A percentile compares a stretch with the other conserved stretches of the same genome.
Conservation (phyloP, 1,140 invertebrate genomes). For the Atta colombica region DNA sequence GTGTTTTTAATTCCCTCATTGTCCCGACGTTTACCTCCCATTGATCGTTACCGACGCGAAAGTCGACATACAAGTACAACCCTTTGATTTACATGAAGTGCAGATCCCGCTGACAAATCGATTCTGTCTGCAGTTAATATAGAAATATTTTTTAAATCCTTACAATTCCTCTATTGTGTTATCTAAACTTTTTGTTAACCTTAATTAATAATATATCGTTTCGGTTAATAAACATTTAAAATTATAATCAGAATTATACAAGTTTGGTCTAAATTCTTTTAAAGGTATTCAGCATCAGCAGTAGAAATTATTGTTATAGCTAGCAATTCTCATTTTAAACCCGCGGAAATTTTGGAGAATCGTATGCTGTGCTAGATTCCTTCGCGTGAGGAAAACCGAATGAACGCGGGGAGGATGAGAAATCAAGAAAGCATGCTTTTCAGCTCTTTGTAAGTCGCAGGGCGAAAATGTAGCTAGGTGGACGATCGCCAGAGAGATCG, state of each 20-base stretch:
- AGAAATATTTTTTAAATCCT: neutral
- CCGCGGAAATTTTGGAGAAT: conserved; percentile 13
- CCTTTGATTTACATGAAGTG: neutral
- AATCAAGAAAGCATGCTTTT: conserved; percentile 40
- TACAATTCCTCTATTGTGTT: neutral
- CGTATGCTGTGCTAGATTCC: conserved; percentile 28
- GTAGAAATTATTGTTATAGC: conserved; percentile 30
- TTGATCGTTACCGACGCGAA: conserved; percentile 32
- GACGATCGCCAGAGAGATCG: conserved; percentile 56
- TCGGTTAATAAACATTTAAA: neutral
- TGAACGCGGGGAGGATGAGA: conserved; percentile 5
- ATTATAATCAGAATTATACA: neutral
- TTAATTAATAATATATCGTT: neutral
- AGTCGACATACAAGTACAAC: conserved; percentile 13
- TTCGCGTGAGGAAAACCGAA: conserved; percentile 35
- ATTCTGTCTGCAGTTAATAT: neutral
- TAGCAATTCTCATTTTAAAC: conserved; percentile 23
- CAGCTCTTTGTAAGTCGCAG: conserved; percentile 30
- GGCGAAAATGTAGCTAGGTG: conserved; percentile 34
- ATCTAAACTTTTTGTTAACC: neutral
- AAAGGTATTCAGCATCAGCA: neutral
- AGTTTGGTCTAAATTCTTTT: neutral
- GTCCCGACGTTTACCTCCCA: conserved; percentile 47
- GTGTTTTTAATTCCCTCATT: conserved; percentile 67
- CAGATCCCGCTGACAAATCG: neutral